Evolutionary conservation across 2,797 vertebrate genomes (phyloP), one percentile per base, ranked within the genome.

Genomic region (Brachyrhaphis roseni): DNA sequence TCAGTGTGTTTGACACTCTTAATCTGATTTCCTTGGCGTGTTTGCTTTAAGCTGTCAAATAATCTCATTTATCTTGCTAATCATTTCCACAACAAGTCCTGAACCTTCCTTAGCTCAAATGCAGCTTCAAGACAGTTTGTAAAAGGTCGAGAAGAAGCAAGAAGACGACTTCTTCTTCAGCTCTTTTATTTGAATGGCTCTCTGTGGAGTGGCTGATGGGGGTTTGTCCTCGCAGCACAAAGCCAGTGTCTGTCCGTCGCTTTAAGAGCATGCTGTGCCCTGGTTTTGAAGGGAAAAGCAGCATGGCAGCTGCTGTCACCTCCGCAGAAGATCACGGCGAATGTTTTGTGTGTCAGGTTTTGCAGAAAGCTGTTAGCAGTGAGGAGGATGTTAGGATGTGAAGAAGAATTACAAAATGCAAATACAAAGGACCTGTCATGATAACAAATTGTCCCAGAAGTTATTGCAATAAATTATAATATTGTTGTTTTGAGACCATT

Each of bases 21-120:
- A 86, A 92, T 94, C 91, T 87, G 86, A 91, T 92, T 88, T 83
- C 78, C 81, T 79, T 78, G 75, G 88, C 81, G 78, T 78, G 70
- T 68, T 72, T 76, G 76, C 85, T 85, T 91, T 79, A 85, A 83
- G 82, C 78, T 64, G 81, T 87, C 86, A 84, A 79, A 91, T 46
- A 55, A 66, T 28, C 84, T 77, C 53, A 88, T 86, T 86, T 83
- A 81, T 88, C 86, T 75, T 73, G 28, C 51, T 76, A 84, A 78
- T 86, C 55, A 81, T 84, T 74, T 51, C 72, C 36, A 41, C 55
- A 85, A 26, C 13, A 36, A 78, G 78, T 41, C 26, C 64, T 43
- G 71, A 75, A 62, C 26, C 47, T 18, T 28, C 41, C 43, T 51
- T 31, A 80, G 41, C 34, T 70, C 8, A 1, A 81, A 79, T 81